A percentile compares a stretch with the other conserved stretches of the same genome.
Conservation (phyloP, 2,888 invertebrate genomes). For the Agelastica alni region DNA sequence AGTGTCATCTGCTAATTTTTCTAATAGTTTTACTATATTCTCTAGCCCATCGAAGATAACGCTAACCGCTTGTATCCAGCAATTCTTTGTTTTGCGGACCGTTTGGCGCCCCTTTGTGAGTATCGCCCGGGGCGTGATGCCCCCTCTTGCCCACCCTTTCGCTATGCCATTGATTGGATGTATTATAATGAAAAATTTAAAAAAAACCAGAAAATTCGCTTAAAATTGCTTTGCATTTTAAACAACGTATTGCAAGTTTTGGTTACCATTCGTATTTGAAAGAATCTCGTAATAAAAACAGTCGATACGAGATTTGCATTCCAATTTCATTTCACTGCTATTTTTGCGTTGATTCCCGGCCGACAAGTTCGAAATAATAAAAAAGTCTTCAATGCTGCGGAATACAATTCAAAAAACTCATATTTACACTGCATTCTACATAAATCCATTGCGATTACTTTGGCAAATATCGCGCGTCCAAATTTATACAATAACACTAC, state of each 20-base stretch:
- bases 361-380: conserved; percentile 11
- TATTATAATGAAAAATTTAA: no score
- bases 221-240: no score
- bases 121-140: no score
- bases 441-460: conserved; percentile 29
- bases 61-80: no score
- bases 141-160: no score
- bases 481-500: conserved; percentile 49
- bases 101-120: no score
- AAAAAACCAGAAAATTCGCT: no score
- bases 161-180: no score
- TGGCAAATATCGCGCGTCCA: conserved; percentile 38
- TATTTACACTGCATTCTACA: conserved; percentile 26
- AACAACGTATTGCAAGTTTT: conserved; percentile 1
- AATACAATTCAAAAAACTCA: conserved; percentile 15
- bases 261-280: not conserved
- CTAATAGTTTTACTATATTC: no score
- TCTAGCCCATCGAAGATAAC: no score
- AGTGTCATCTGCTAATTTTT: no score
- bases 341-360: not conserved
- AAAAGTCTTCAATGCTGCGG: conserved; percentile 9
- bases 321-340: conserved; percentile 10
- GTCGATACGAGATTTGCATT: conserved; percentile 12
- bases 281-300: conserved; percentile 4
- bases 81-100: no score